A percentile compares a stretch with the other conserved stretches of the same genome.
These are phyloP conservation scores for Thera obeliscata DNA, from an alignment of 2,888 invertebrate genomes.

Conservation along the genomic window DNA sequence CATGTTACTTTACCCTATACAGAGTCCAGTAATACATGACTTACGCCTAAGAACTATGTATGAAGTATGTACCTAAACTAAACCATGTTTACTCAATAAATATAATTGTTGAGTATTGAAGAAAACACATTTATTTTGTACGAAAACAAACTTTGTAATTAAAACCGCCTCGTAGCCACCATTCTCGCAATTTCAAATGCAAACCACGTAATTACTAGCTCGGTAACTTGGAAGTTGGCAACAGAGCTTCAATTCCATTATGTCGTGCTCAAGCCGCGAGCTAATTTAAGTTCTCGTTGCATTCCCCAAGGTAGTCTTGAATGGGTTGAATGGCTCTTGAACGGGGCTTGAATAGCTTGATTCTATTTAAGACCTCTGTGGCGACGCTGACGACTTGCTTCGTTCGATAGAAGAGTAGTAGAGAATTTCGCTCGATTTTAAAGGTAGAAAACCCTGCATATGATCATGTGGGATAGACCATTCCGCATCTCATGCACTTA, in stretches of 20 bases:
- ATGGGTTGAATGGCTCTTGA: constrained; percentile 2
- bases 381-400: not conserved
- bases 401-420: no score
- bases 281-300: constrained; percentile 21
- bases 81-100: no score
- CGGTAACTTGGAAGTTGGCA: constrained; percentile 7
- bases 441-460: no score
- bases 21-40: no score
- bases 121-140: no score
- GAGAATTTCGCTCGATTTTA: no score
- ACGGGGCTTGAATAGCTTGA: not conserved
- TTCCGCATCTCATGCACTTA: no score
- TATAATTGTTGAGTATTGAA: no score
- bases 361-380: not conserved
- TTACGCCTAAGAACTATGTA: no score
- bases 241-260: constrained; percentile 25
- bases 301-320: constrained; percentile 14
- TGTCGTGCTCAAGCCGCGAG: constrained; percentile 13
- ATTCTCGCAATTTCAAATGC: constrained; percentile 6
- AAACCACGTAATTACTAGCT: constrained; percentile 28
- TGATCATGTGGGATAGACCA: no score
- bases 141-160: not conserved
- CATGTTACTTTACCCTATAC: no score
- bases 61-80: no score
- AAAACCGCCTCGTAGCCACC: not conserved